These are phyloP conservation scores for Saxidomus purpurata DNA, from an alignment of 1,140 invertebrate genomes.

Conservation along the genomic window DNA sequence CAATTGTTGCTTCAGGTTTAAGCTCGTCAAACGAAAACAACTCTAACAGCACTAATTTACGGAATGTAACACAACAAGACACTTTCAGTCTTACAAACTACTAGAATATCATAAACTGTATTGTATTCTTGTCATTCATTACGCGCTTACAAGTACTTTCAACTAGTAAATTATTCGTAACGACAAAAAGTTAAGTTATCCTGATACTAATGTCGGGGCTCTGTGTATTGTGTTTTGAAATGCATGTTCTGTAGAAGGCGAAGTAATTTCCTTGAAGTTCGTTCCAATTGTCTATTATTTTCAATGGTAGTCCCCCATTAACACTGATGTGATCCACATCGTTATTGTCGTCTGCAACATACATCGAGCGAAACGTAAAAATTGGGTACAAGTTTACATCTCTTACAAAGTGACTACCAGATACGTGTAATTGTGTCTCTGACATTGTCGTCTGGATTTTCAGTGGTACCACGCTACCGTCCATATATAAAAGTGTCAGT, in stretches of 20 bases:
- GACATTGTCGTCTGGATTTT: slow-evolving; percentile 53
- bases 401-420: slow-evolving; percentile 43
- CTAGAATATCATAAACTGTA: too few species aligned
- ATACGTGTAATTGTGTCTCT: slow-evolving; percentile 68
- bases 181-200: too few species aligned
- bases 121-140: too few species aligned
- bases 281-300: slow-evolving; percentile 65
- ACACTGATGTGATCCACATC: slow-evolving; percentile 75
- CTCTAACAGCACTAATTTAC: too few species aligned
- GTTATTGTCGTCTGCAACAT: slow-evolving; percentile 74
- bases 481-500: slow-evolving; percentile 68
- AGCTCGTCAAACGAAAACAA: too few species aligned
- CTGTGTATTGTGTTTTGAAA: slow-evolving; percentile 77
- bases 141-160: too few species aligned
- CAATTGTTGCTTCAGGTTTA: too few species aligned
- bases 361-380: slow-evolving; percentile 78
- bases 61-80: too few species aligned
- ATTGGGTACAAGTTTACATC: slow-evolving; percentile 63
- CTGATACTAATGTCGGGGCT: slow-evolving; percentile 75
- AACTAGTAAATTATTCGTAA: too few species aligned
- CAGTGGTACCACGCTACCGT: slow-evolving; percentile 65
- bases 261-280: slow-evolving; percentile 67
- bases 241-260: slow-evolving; percentile 77
- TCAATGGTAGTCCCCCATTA: slow-evolving; percentile 60
- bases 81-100: too few species aligned